These are phyloP conservation scores for Sebastes steindachneri DNA, from an alignment of 2,797 vertebrate species.

Conservation along the genomic window DNA sequence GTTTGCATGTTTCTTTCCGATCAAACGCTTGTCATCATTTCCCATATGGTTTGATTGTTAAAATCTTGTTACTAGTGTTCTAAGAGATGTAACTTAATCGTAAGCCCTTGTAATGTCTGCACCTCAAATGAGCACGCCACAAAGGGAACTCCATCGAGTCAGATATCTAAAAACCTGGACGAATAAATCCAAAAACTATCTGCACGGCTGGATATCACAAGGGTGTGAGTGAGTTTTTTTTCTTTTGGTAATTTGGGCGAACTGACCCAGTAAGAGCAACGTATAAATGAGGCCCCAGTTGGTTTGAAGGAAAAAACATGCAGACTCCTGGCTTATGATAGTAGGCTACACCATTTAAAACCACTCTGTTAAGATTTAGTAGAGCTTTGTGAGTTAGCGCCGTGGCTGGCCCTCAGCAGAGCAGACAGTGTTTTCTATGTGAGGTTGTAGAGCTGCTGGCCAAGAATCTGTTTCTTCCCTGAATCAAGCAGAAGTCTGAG, in stretches of 20 bases:
- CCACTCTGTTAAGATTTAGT: conserved; percentile 44
- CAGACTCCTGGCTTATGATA: conserved; percentile 15
- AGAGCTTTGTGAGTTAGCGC: conserved; percentile 38
- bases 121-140: not conserved
- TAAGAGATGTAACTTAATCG: not conserved
- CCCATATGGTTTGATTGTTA: not conserved
- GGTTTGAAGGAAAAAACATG: conserved; percentile 40
- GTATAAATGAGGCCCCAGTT: conserved; percentile 22
- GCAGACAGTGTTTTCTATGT: conserved; percentile 64
- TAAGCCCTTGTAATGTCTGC: not conserved
- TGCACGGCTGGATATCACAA: not conserved
- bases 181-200: not conserved
- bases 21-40: not conserved
- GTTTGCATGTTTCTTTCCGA: conserved; percentile 38
- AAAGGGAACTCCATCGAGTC: not conserved
- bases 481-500: not conserved
- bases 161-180: not conserved
- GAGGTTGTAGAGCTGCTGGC: conserved; percentile 18
- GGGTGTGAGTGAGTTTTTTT: not conserved
- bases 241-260: not conserved
- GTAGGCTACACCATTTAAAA: not conserved
- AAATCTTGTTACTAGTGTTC: not conserved
- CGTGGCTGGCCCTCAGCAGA: conserved; percentile 52
- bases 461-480: conserved; percentile 2
- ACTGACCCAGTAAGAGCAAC: not conserved